Evolutionary conservation across 2,797 vertebrate genomes (phyloP), one percentile per base, ranked within the genome.

Genomic region (Protonibea diacanthus): DNA sequence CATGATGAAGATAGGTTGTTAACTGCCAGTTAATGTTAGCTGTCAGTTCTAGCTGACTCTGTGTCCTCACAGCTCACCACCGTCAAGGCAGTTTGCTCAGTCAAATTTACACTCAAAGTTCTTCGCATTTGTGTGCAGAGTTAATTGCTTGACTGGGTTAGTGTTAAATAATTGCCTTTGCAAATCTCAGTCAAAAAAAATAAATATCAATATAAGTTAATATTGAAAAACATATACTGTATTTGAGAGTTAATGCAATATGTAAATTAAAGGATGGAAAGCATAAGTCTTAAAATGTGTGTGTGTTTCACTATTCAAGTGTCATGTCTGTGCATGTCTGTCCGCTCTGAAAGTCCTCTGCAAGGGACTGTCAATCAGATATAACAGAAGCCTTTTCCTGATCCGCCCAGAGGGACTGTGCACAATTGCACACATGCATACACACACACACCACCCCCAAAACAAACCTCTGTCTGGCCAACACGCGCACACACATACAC

Each of bases 391-490:
- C 7, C 49, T 74, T 44, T 75, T 80, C 57, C 71, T 80, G 51
- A 67, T 57, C 67, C 20, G 48, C 66, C 68, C 55, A 67, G 78
- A 75, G 74, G 62, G 60, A 69, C 65, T 76, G 70, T 51, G 49
- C 56, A 76, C 18, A 0, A n/a, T 48, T 8, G 45, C 45, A 45
- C 42, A 73, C 49, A 61, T 17, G 23, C 17, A 42, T 42, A 66
- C 55, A 27, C 27, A 59, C 53, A 52, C 23, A 59, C 6, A 2
- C 58, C 58, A 40, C 23, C 71, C 58, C 59, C 59, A 73, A 73
- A 73, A 55, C 59, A 73, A 73, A 73, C 62, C 72, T 52, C 72
- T 65, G 71, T 73, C 59, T 73, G 71, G 47, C 40, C 48, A n/a
- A 17, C 29, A 12, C 21, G 29, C 42, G 49, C 42, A 45, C 40